A percentile compares a stretch with the other conserved stretches of the same genome.
phyloP scores from a whole-genome alignment of 1,140 invertebrate species.

The Elymnias hypermnestra region DNA sequence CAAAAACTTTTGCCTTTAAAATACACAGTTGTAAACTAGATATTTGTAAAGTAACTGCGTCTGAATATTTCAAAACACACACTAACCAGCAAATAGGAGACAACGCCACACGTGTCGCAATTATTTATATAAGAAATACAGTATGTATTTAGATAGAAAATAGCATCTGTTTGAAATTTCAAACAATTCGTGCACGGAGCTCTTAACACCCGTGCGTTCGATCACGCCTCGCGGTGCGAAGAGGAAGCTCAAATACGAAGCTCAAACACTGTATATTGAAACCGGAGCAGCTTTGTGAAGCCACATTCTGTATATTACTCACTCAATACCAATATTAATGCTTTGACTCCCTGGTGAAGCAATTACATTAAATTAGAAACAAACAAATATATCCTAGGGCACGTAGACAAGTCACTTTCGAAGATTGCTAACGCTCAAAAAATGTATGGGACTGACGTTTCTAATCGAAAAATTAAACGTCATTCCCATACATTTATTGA shows the following conservation, averaged over 20 bases:
- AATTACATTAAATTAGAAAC: too few relatives aligned
- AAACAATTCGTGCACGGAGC: conserved; percentile 8
- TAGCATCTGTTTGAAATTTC: conserved; percentile 5
- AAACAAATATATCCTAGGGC: too few relatives aligned
- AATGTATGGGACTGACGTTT: too few relatives aligned
- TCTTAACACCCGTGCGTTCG: conserved; percentile 9
- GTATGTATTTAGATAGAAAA: conserved; percentile 7
- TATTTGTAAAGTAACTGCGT: not conserved
- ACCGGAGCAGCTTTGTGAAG: conserved; percentile 23
- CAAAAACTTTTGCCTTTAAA: too few relatives aligned
- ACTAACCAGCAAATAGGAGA: not conserved
- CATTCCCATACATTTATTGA: too few relatives aligned
- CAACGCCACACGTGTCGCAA: conserved; percentile 4
- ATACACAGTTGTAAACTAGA: too few relatives aligned
- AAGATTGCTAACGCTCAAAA: too few relatives aligned
- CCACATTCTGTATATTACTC: too few relatives aligned
- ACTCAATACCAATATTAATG: too few relatives aligned
- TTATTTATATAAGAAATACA: conserved; percentile 9
- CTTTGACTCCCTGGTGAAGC: too few relatives aligned
- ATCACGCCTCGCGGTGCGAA: conserved; percentile 3
- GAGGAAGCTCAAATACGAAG: not conserved
- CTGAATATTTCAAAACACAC: not conserved
- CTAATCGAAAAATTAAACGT: too few relatives aligned
- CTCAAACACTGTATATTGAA: not conserved
- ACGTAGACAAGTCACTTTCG: too few relatives aligned